phyloP scores from a whole-genome alignment of 2,888 invertebrate genomes.

The Tipula confusa region DNA sequence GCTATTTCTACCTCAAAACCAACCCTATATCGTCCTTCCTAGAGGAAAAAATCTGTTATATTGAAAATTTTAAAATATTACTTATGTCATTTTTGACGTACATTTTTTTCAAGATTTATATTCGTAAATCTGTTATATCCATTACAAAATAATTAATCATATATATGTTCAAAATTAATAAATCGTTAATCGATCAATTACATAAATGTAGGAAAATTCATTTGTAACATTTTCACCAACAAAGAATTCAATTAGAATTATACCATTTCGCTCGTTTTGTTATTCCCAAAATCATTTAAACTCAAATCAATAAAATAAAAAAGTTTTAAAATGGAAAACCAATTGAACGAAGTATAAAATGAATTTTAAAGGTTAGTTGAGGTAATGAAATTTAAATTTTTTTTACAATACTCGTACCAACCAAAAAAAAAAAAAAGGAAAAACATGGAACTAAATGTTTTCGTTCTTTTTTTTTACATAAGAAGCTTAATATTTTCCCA shows the following conservation, averaged over 20 bases:
- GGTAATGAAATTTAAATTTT: background rate
- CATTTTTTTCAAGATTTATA: background rate
- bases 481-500: background rate
- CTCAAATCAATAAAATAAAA: background rate
- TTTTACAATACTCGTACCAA: too few species aligned
- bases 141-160: background rate
- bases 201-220: background rate
- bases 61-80: too few species aligned
- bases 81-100: too few species aligned
- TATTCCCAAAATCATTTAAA: background rate
- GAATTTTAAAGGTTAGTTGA: background rate
- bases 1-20: background rate
- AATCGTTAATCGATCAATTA: background rate
- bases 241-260: background rate
- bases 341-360: background rate
- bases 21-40: background rate
- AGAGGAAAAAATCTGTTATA: too few species aligned
- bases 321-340: background rate
- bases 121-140: background rate
- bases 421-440: background rate
- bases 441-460: background rate
- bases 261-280: background rate
- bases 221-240: background rate
- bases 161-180: background rate
- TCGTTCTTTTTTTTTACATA: background rate